These are phyloP conservation scores for Alectura lathami DNA, from an alignment of 2,113 vertebrate genomes.

Conservation along the genomic window DNA sequence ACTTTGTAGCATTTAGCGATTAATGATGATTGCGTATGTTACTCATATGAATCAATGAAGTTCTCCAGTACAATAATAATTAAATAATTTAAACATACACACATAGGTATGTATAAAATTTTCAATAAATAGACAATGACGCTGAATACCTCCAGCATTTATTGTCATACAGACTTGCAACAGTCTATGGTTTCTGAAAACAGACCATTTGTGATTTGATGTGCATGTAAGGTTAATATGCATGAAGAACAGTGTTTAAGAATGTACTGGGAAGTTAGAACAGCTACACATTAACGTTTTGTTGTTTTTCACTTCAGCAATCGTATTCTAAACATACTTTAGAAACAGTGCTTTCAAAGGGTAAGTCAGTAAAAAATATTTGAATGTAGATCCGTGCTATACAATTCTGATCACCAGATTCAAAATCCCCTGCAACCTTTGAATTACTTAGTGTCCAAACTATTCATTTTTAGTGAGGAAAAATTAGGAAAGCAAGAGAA, in stretches of 20 bases:
- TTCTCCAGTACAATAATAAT: background rate
- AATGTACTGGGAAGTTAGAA: background rate
- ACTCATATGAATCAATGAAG: background rate
- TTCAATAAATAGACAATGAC: background rate
- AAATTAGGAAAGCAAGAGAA: background rate
- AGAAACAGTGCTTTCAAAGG: background rate
- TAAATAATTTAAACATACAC: background rate
- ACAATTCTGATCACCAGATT: background rate
- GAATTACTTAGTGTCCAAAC: background rate
- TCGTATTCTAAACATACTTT: background rate
- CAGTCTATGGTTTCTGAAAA: background rate
- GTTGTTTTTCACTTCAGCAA: background rate
- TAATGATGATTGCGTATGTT: background rate
- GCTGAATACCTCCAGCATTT: background rate
- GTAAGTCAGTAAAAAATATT: background rate
- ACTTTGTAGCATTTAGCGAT: background rate
- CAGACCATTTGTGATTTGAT: background rate
- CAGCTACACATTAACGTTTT: background rate
- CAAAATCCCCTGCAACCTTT: background rate
- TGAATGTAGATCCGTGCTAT: background rate
- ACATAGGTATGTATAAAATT: background rate
- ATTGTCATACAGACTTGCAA: background rate
- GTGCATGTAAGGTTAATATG: background rate
- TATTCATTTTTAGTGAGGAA: background rate
- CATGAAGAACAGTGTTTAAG: background rate